phyloP scores from a whole-genome alignment of 2,797 vertebrate species.

The Psittacula echo region DNA sequence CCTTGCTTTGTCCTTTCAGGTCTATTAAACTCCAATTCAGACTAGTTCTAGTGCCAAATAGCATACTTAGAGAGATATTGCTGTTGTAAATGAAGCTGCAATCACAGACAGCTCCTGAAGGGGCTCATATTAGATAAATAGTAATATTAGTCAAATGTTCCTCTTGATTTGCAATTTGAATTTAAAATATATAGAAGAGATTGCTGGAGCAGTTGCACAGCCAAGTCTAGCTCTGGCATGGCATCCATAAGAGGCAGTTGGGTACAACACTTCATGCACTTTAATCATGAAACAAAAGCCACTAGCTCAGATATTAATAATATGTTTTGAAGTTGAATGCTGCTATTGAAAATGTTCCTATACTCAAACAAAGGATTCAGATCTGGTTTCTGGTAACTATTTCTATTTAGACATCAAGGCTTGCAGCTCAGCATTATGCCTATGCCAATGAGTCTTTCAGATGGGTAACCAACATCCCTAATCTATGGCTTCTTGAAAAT shows the following conservation, averaged over 20 bases:
- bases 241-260: background rate
- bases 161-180: background rate
- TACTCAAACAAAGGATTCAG: background rate
- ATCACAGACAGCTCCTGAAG: background rate
- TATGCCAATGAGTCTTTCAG: background rate
- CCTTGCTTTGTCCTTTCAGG: background rate
- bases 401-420: background rate
- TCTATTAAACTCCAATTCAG: background rate
- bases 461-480: background rate
- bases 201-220: background rate
- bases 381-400: background rate
- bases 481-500: background rate
- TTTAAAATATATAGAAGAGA: background rate
- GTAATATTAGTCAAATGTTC: background rate
- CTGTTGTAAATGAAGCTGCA: background rate
- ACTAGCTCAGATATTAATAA: background rate
- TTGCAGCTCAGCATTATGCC: background rate
- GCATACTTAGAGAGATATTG: background rate
- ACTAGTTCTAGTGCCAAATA: background rate
- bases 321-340: background rate
- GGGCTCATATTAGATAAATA: background rate
- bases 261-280: background rate
- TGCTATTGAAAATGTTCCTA: background rate
- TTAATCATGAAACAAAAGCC: background rate
- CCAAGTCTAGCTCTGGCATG: background rate